Base-by-base conservation (phyloP, 2,113 vertebrate genomes). In the Trochalopteron elliotii region DNA sequence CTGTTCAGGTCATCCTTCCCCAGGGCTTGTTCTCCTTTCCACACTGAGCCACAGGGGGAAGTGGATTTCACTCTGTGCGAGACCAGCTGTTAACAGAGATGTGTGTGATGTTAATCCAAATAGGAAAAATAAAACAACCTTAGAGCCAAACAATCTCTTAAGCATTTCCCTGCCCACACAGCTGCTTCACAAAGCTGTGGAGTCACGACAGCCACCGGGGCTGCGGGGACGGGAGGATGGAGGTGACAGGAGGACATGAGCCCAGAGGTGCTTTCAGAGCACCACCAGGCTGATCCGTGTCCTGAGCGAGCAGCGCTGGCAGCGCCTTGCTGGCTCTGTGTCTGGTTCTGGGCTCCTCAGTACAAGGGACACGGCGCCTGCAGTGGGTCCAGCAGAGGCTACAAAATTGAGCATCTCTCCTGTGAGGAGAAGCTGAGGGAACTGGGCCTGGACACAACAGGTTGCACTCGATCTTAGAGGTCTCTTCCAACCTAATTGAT, bases 151-250 rank as follows among this genome's bases (percentile, higher is more conserved):
- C 17, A 30, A 39, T 11, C 49, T 15, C 10, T 5, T 21, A 45
- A 47, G n/a, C 31, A 13, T 24, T 55, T 72, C 30, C 40, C 45
- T 31, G 59, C 37, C 16, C 16, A 12, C 27, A 6, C 0, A 30
- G 84, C n/a, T 19, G 39, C 27, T 68, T 35, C 52, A 12, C 33
- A 4, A 18, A 55, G 76, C 74, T 44, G 42, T 5, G 44, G 15
- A 24, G 7, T 35, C 63, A 22, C 1, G 1, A 3, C 57, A 23
- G 9, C 23, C 31, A 2, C 7, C 0, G 8, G 25, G 40, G 27
- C 31, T 24, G 33, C 3, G 1, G 30, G 33, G 7, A 64, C 3
- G 17, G 61, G 61, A 17, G 39, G 14, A 35, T 25, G 17, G 33
- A 19, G 35, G 37, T 17, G 60, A 15, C 35, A 11, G 69, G 5